Base-by-base conservation (phyloP, 2,888 invertebrate species). In the Limenitis arthemis region DNA sequence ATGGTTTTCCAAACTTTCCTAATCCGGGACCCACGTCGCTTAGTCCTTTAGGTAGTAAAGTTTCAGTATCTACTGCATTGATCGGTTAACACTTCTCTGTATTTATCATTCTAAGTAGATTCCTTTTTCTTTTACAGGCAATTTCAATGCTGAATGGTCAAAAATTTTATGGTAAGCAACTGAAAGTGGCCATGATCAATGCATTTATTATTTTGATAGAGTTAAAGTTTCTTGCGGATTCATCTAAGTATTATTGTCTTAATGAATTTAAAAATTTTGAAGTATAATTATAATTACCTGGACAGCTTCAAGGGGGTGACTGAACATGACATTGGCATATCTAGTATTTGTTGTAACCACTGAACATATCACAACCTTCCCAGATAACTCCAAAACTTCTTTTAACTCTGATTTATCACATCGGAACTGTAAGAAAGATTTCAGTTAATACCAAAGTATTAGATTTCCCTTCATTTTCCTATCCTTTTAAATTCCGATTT, bases 271-370 rank as follows among this genome's bases (percentile, higher is more conserved):
- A 12, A 7, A 12, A 11, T 9, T 46, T n/a, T 51, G 51, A 28
- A 20, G 31, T 37, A 37, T 30, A 36, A 33, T 8, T 39, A 40
- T 7, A 30, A 49, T 43, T 59, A 82, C 83, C 78, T 84, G 83
- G 6, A 83, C 73, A 1, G 83, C 83, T 65, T 84, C 84, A 29
- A 84, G 60, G 0, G 83, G 79, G 57, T 84, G 84, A 34, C 71
- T 75, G 56, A 76, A 84, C 76, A 76, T 73, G 3, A 77, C 73
- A 28, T 70, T 75, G 0, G 80, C 82, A 33, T 67, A 74, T 51
- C 63, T 68, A 1, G 51, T 36, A 5, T 37, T 40, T 0, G 34
- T 36, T 0, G 51, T 29, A 3, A 68, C 54, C 1, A 78, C 65
- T 0, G 68, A 59, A 39, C 77, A 80, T n/a, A 68, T 60, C 0